phyloP scores from a whole-genome alignment of 2,888 invertebrate species.

The Cheilosia vulpina region DNA sequence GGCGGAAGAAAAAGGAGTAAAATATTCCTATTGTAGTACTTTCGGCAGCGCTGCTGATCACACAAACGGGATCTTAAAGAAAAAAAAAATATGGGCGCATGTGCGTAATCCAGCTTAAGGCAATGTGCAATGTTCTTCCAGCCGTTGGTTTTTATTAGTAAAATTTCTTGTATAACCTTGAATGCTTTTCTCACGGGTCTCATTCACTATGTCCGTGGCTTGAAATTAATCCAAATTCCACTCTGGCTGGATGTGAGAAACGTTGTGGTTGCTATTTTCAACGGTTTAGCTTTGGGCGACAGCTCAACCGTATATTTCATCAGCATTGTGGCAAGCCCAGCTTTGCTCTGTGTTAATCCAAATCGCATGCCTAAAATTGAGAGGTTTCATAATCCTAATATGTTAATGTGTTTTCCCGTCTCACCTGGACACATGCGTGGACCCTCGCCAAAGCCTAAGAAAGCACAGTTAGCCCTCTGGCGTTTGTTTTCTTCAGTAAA shows the following conservation, averaged over 20 bases:
- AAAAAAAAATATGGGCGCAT: too few species aligned
- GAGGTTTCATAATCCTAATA: background rate
- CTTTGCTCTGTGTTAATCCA: slow-evolving; percentile 78
- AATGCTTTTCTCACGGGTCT: too few species aligned
- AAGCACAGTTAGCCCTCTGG: slow-evolving; percentile 74
- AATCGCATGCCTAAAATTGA: slow-evolving; percentile 77
- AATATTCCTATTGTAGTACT: too few species aligned
- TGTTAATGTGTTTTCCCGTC: background rate
- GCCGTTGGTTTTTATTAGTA: too few species aligned
- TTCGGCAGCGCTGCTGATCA: too few species aligned
- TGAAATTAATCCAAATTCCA: slow-evolving; percentile 78
- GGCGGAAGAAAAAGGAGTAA: too few species aligned
- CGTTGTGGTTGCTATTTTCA: slow-evolving; percentile 77
- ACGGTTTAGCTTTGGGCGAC: slow-evolving; percentile 30
- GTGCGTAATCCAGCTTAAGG: too few species aligned
- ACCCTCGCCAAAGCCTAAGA: slow-evolving; percentile 80
- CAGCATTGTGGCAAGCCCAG: slow-evolving; percentile 77
- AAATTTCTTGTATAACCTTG: too few species aligned
- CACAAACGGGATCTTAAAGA: too few species aligned
- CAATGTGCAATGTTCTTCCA: too few species aligned
- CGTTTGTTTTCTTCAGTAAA: slow-evolving; percentile 74
- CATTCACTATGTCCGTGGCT: slow-evolving; percentile 46
- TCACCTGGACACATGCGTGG: slow-evolving; percentile 80
- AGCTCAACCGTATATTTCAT: slow-evolving; percentile 76
- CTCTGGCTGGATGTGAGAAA: slow-evolving; percentile 78